Conservation (phyloP, 2,888 invertebrate genomes). For the Netelia fuscicornis region DNA sequence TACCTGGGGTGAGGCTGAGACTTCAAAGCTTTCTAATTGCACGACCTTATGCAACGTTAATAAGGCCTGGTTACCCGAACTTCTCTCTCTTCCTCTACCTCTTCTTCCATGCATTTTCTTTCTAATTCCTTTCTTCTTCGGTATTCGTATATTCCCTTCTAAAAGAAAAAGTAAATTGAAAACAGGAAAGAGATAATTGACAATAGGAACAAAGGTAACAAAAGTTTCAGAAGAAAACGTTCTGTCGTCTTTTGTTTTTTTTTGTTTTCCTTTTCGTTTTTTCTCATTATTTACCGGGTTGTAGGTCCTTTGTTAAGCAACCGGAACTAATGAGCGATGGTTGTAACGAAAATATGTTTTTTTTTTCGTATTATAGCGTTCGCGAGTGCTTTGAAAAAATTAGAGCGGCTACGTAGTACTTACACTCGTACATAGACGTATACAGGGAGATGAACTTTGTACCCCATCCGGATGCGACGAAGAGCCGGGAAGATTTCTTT, state of each 20-base stretch:
- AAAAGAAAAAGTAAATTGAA: constrained; percentile 6
- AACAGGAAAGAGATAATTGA: constrained; percentile 13
- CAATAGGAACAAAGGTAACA: constrained; percentile 9
- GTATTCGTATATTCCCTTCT: background rate
- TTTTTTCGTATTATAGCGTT: background rate
- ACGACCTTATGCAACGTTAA: constrained; percentile 67
- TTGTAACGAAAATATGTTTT: background rate
- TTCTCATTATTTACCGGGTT: constrained; percentile 12
- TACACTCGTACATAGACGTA: no score
- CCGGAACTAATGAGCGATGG: no score
- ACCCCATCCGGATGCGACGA: background rate
- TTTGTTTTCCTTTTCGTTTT: constrained; percentile 3
- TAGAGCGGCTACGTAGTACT: no score
- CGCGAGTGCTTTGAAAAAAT: no score
- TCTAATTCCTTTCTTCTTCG: background rate
- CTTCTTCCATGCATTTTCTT: background rate
- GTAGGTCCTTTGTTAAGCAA: background rate
- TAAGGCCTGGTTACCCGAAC: constrained; percentile 64
- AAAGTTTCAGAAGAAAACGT: constrained; percentile 14
- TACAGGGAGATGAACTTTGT: no score
- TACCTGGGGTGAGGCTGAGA: constrained; percentile 2
- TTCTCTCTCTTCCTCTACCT: constrained; percentile 25
- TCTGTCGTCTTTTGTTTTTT: background rate
- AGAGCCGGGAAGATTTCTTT: constrained; percentile 9
- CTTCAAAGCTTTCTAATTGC: constrained; percentile 70